A percentile compares a stretch with the other conserved stretches of the same genome.
phyloP scores from a whole-genome alignment of 2,888 invertebrate species.

The Mythimna vitellina region DNA sequence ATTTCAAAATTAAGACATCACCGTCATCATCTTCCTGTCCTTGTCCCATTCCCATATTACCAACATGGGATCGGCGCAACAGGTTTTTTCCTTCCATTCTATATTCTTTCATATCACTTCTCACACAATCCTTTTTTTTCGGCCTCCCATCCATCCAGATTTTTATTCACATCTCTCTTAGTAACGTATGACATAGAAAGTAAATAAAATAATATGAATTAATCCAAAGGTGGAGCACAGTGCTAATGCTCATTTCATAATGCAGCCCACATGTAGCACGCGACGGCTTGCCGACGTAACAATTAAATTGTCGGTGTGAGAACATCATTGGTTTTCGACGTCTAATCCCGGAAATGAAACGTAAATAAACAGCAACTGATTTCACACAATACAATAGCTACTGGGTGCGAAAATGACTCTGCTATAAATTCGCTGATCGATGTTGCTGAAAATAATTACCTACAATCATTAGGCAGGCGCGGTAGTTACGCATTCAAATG shows the following conservation, averaged over 20 bases:
- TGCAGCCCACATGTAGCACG: conserved; percentile 11
- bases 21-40: no score
- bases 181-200: no score
- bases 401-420: conserved; percentile 17
- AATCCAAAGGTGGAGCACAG: neutral
- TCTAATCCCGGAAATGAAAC: conserved; percentile 43
- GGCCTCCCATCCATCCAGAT: no score
- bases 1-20: no score
- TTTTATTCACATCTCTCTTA: no score
- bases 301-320: conserved; percentile 1
- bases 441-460: conserved; percentile 1
- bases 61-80: no score
- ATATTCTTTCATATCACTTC: no score
- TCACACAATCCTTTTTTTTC: no score
- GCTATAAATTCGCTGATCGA: conserved; percentile 16
- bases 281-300: neutral
- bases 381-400: conserved; percentile 20
- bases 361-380: conserved; percentile 26
- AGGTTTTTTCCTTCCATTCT: no score
- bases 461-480: conserved; percentile 22
- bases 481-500: conserved; percentile 15
- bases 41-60: no score
- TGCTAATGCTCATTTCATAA: conserved; percentile 16
- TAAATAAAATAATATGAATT: neutral
- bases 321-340: conserved; percentile 20